A percentile compares a stretch with the other conserved stretches of the same genome.
These are phyloP conservation scores for Homarus gammarus DNA, from an alignment of 2,888 invertebrate species.

Conservation along the genomic window DNA sequence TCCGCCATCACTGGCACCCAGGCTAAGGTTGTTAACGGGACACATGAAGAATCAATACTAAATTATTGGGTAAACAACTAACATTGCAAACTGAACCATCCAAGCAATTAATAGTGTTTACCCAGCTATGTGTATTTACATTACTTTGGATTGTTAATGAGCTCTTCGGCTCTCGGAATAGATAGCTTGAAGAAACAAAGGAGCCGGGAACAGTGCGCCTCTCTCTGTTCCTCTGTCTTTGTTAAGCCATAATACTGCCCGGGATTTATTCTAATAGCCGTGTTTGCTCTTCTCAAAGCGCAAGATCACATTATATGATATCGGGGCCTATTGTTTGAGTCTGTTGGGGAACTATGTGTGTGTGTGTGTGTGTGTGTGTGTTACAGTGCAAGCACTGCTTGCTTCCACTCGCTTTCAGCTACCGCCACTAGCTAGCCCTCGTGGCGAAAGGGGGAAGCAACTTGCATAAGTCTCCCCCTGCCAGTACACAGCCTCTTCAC, in stretches of 20 bases:
- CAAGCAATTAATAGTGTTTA: slow-evolving; percentile 70
- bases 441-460: no score
- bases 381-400: no score
- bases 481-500: no score
- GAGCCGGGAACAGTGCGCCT: not conserved
- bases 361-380: slow-evolving; percentile 9
- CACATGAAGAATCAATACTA: slow-evolving; percentile 64
- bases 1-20: slow-evolving; percentile 9
- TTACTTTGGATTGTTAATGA: slow-evolving; percentile 71
- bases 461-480: no score
- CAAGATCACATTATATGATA: slow-evolving; percentile 10
- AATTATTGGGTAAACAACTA: slow-evolving; percentile 65
- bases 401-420: no score
- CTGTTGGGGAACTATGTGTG: not conserved
- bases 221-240: not conserved
- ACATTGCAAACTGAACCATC: slow-evolving; percentile 70
- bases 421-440: no score
- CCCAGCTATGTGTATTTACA: slow-evolving; percentile 68
- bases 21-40: slow-evolving; percentile 37
- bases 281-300: slow-evolving; percentile 3
- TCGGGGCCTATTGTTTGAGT: not conserved
- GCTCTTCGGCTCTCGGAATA: slow-evolving; percentile 34
- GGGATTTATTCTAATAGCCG: slow-evolving; percentile 3
- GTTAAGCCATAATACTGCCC: not conserved
- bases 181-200: slow-evolving; percentile 49